Evolutionary conservation across 1,140 invertebrate species (phyloP).

Genomic region (Goniozus legneri): DNA sequence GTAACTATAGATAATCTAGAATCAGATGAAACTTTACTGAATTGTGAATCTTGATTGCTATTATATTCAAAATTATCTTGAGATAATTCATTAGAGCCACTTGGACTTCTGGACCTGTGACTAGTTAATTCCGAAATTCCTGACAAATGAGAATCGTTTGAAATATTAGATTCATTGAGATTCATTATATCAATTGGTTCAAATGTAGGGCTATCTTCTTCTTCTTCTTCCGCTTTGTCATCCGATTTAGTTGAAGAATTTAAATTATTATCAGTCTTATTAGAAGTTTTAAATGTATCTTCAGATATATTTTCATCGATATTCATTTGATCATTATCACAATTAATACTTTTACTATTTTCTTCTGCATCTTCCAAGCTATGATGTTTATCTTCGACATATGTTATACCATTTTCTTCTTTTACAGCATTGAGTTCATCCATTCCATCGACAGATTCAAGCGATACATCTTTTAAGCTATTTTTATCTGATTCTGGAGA

Average conservation of each 20-base stretch:
- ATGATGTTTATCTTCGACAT: conserved; percentile 11
- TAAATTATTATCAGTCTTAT: conserved; percentile 22
- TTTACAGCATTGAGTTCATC: conserved; percentile 21
- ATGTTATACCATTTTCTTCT: conserved; percentile 10
- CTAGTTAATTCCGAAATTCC: conserved; percentile 60
- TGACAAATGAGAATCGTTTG: conserved; percentile 59
- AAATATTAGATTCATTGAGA: conserved; percentile 48
- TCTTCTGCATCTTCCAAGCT: conserved; percentile 10
- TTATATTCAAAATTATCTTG: conserved; percentile 47
- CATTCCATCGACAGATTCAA: conserved; percentile 31
- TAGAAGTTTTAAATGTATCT: conserved; percentile 9
- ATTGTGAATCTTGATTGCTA: conserved; percentile 57
- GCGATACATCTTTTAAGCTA: conserved; percentile 44
- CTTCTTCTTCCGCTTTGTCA: conserved; percentile 58
- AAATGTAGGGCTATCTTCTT: conserved; percentile 66
- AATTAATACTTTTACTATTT: conserved; percentile 5
- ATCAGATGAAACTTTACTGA: conserved; percentile 61
- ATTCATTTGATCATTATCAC: conserved; percentile 14
- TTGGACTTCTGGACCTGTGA: conserved; percentile 49
- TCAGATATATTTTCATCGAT: conserved; percentile 15
- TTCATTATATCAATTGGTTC: conserved; percentile 60
- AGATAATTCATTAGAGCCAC: conserved; percentile 41
- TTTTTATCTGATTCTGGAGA: conserved; percentile 71
- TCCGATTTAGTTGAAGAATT: conserved; percentile 51
- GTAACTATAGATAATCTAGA: conserved; percentile 55